Evolutionary conservation across 2,888 invertebrate species (phyloP).

Genomic region (Myopa tessellatipennis): DNA sequence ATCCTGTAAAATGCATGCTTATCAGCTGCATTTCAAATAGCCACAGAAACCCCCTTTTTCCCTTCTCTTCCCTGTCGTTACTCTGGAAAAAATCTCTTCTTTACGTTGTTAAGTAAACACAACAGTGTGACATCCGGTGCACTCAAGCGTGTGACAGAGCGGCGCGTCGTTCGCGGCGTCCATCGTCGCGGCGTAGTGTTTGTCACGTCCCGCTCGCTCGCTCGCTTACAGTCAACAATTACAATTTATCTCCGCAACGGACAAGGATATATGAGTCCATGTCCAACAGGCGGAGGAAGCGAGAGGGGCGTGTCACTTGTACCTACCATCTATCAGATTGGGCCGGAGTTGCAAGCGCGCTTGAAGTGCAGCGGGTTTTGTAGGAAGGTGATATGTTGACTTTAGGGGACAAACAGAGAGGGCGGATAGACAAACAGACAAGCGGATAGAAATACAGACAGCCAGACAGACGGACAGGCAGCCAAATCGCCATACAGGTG

Average conservation of each 20-base stretch:
- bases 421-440: not conserved
- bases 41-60: too few species aligned
- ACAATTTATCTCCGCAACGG: slow-evolving; percentile 32
- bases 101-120: not conserved
- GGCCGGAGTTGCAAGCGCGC: not conserved
- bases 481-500: too few species aligned
- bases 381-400: slow-evolving; percentile 23
- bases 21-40: slow-evolving; percentile 42
- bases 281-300: not conserved
- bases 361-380: not conserved
- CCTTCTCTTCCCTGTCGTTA: too few species aligned
- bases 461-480: not conserved
- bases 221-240: slow-evolving; percentile 31
- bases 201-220: slow-evolving; percentile 12
- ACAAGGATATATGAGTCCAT: slow-evolving; percentile 33
- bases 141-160: not conserved
- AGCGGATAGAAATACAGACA: not conserved
- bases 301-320: not conserved
- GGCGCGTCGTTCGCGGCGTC: not conserved
- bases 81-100: too few species aligned
- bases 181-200: not conserved
- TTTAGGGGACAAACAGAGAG: slow-evolving; percentile 6
- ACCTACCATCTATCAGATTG: not conserved
- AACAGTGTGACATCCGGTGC: slow-evolving; percentile 3
- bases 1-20: not conserved